phyloP scores from a whole-genome alignment of 1,140 invertebrate genomes.

The Bombus huntii region DNA sequence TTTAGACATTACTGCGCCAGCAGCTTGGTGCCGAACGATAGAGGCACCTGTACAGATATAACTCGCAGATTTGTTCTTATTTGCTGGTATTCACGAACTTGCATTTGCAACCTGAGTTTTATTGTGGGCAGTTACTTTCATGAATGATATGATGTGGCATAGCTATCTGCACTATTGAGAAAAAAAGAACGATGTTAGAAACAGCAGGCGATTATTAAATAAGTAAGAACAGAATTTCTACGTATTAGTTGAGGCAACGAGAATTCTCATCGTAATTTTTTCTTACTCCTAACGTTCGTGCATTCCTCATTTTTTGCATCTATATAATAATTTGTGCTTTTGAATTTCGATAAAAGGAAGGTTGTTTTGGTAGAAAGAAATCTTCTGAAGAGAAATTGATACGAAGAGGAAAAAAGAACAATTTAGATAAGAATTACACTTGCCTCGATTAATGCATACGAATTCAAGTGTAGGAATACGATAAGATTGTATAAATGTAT shows the following conservation, averaged over 20 bases:
- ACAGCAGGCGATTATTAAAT: conserved; percentile 54
- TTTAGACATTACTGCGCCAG: conserved; percentile 69
- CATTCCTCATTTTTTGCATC: conserved; percentile 24
- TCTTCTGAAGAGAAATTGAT: background rate
- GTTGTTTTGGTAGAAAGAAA: conserved; percentile 16
- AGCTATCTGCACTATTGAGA: conserved; percentile 50
- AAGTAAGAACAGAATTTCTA: conserved; percentile 65
- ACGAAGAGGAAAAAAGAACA: conserved; percentile 40
- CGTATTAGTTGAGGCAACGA: conserved; percentile 63
- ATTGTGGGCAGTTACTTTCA: conserved; percentile 63
- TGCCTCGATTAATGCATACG: conserved; percentile 66
- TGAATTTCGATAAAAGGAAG: conserved; percentile 26
- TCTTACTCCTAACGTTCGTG: conserved; percentile 22
- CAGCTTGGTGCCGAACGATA: conserved; percentile 67
- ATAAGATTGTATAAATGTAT: conserved; percentile 81
- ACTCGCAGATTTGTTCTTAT: conserved; percentile 63
- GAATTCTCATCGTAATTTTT: conserved; percentile 41
- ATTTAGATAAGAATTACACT: conserved; percentile 60
- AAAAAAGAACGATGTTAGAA: conserved; percentile 50
- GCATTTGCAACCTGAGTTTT: conserved; percentile 60
- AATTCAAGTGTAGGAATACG: conserved; percentile 64
- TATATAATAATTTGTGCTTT: conserved; percentile 42
- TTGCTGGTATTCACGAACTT: conserved; percentile 65
- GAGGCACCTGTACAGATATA: conserved; percentile 74
- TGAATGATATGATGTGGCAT: conserved; percentile 54